Conservation (phyloP, 2,113 vertebrate genomes). For the Chauna torquata region DNA sequence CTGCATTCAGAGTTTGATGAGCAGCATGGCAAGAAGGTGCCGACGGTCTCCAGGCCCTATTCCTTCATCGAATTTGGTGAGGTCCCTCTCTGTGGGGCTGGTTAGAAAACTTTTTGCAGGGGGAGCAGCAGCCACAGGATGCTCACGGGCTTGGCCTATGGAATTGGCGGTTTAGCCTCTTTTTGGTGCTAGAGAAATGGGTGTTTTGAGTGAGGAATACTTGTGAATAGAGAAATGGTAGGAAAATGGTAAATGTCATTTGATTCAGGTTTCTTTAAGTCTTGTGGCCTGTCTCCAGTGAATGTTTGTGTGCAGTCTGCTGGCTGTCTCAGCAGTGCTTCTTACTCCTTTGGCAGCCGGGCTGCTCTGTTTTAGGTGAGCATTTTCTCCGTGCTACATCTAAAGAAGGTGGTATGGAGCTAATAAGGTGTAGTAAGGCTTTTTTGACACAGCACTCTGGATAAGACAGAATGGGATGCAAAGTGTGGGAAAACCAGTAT, state of each 20-base stretch:
- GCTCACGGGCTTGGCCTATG: not conserved
- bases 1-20: slow-evolving; percentile 97
- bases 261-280: not conserved
- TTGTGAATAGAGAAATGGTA: not conserved
- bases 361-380: not conserved
- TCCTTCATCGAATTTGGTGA: slow-evolving; percentile 99
- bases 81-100: slow-evolving; percentile 12
- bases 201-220: not conserved
- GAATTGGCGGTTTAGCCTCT: not conserved
- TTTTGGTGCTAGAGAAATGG: not conserved
- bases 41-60: slow-evolving; percentile 94
- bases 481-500: no score
- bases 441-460: not conserved
- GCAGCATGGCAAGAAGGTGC: slow-evolving; percentile 95
- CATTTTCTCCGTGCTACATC: not conserved
- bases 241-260: not conserved
- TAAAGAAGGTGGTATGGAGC: not conserved
- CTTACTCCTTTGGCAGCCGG: not conserved
- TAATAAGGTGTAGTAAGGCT: not conserved
- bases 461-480: not conserved
- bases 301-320: not conserved
- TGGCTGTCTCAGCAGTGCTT: not conserved
- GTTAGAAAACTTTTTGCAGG: not conserved
- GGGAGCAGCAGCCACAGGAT: not conserved
- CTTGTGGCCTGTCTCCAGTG: not conserved